These are phyloP conservation scores for Poeciliopsis turrubarensis DNA, from an alignment of 2,113 vertebrate species.

Conservation along the genomic window DNA sequence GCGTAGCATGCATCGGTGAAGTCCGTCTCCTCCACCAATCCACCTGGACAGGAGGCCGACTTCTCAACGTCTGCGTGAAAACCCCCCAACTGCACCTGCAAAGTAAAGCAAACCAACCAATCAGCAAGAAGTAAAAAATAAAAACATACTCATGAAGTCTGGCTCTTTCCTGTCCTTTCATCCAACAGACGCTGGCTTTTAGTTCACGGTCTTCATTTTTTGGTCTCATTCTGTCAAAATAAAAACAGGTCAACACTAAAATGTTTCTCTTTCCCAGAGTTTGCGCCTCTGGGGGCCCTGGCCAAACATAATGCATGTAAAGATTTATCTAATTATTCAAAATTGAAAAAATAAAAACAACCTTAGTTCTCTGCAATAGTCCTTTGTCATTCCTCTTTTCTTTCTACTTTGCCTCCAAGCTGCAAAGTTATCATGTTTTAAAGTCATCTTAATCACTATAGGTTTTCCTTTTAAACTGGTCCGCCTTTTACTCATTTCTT, in stretches of 20 bases:
- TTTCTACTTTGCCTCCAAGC: neutral
- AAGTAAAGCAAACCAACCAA: constrained; percentile 18
- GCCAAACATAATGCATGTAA: constrained; percentile 35
- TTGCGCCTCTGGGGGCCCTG: constrained; percentile 28
- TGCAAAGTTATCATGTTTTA: neutral
- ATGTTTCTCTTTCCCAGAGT: constrained; percentile 46
- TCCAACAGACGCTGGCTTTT: constrained; percentile 39
- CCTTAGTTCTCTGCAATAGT: neutral
- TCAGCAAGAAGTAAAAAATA: neutral
- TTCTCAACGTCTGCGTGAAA: constrained; percentile 26
- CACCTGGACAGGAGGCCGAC: constrained; percentile 5
- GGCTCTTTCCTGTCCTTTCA: constrained; percentile 32
- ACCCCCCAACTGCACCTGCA: constrained; percentile 64
- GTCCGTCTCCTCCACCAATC: constrained; percentile 32
- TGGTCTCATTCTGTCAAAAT: constrained; percentile 79
- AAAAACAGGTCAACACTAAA: constrained; percentile 77
- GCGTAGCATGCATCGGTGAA: constrained; percentile 14
- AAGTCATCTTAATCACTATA: neutral
- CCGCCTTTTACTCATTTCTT: neutral
- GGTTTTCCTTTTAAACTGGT: neutral
- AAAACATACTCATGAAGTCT: neutral
- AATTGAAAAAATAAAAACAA: constrained; percentile 1
- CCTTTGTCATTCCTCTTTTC: neutral
- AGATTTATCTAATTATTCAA: constrained; percentile 51
- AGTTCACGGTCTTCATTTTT: constrained; percentile 49